These are phyloP conservation scores for Hyles lineata DNA, from an alignment of 2,888 invertebrate genomes.

Conservation along the genomic window DNA sequence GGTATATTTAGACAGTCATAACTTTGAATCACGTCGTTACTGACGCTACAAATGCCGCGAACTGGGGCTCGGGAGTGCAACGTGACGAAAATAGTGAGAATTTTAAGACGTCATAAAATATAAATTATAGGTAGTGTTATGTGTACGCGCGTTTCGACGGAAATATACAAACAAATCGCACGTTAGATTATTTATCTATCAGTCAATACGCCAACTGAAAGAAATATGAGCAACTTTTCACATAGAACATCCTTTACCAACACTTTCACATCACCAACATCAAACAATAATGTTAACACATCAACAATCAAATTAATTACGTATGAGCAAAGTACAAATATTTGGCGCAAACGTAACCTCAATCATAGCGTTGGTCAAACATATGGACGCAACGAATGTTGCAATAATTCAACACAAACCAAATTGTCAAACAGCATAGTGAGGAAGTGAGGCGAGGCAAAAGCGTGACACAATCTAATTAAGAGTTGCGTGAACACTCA, in stretches of 20 bases:
- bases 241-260: no score
- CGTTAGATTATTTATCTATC: background rate
- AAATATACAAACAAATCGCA: background rate
- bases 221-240: background rate
- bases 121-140: background rate
- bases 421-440: conserved; percentile 8
- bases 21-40: background rate
- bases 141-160: background rate
- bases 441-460: background rate
- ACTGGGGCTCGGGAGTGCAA: conserved; percentile 1
- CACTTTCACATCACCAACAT: no score
- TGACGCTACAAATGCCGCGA: background rate
- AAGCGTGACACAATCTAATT: conserved; percentile 20
- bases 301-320: background rate
- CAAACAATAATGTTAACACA: background rate
- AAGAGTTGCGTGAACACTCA: background rate
- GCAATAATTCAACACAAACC: background rate
- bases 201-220: background rate
- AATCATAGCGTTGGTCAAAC: conserved; percentile 10
- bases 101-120: conserved; percentile 18
- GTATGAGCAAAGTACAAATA: conserved; percentile 1
- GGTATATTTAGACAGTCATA: conserved; percentile 2
- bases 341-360: conserved; percentile 5
- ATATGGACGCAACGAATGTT: background rate
- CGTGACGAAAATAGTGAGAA: conserved; percentile 15